phyloP scores from a whole-genome alignment of 2,113 vertebrate genomes.

The Brachyistius frenatus region DNA sequence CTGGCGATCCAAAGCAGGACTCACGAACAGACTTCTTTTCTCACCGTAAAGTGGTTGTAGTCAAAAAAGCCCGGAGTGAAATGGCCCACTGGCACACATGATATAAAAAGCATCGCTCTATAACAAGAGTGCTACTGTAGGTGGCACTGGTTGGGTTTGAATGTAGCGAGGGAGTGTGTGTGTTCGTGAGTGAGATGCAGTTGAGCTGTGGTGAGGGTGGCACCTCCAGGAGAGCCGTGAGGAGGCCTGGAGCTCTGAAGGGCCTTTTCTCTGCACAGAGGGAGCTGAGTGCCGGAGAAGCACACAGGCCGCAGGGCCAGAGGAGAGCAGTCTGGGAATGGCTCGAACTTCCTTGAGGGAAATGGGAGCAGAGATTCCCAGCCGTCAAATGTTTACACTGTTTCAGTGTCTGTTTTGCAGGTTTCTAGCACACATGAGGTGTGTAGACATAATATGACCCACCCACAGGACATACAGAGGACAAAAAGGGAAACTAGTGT shows the following conservation, averaged over 20 bases:
- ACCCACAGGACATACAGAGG: constrained; percentile 43
- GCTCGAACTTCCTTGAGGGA: constrained; percentile 18
- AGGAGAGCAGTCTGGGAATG: constrained; percentile 50
- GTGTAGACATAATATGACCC: constrained; percentile 50
- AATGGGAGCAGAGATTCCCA: constrained; percentile 19
- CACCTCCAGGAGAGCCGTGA: constrained; percentile 66
- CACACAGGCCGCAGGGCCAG: neutral
- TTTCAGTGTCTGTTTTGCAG: constrained; percentile 37
- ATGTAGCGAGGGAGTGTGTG: constrained; percentile 22
- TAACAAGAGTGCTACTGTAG: constrained; percentile 72
- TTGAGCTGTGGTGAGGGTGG: constrained; percentile 52
- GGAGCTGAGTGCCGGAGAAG: constrained; percentile 22
- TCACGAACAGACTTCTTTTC: constrained; percentile 50
- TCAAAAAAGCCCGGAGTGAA: constrained; percentile 13
- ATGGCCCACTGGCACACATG: constrained; percentile 68
- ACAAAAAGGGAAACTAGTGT: constrained; percentile 65
- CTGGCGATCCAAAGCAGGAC: constrained; percentile 38
- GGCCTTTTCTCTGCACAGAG: constrained; percentile 67
- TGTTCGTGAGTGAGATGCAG: constrained; percentile 41
- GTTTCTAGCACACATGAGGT: constrained; percentile 29
- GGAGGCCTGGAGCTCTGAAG: constrained; percentile 61
- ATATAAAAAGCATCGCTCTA: constrained; percentile 71
- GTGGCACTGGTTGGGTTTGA: constrained; percentile 26
- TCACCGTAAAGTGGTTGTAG: constrained; percentile 30
- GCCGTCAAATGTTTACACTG: constrained; percentile 39